Base-by-base conservation (phyloP, 1,140 invertebrate species). In the Pomacea maculata region DNA sequence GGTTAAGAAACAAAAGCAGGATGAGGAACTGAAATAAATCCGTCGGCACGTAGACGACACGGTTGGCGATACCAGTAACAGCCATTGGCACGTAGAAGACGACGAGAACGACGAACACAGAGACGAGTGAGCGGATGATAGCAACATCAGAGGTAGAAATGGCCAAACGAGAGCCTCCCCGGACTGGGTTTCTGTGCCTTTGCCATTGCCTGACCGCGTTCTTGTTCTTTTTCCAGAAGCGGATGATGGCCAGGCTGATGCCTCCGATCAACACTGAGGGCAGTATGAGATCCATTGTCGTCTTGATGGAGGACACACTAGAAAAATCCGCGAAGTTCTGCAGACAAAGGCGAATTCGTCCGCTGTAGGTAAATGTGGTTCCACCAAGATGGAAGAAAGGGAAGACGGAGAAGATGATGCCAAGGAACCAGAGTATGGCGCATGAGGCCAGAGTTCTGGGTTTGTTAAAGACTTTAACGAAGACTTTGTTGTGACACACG, bases 1-100 rank as follows among this genome's bases (percentile, higher is more conserved):
- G 75, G 75, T 84, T 84, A 21, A 73, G 79, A 45, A 82, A 29
- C 75, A 54, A 12, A 21, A 70, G 67, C 21, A 70, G 21, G 12
- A 70, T 9, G 10, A 70, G 67, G 21, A 34, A 70, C 67, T 25
- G n/a, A 11, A 34, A n/a, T 1, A 12, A 12, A 70, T 70, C 67
- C 1, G 67, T 11, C 1, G 14, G 11, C 14, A 70, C 67, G 29
- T 25, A 25, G 12, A 25, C 12, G 12, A 70, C n/a, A 17, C 67
- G 21, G 21, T n/a, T 70, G n/a, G 12, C n/a, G 12, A 70, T 11
- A 0, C 10, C 67, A 2, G 12, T 7, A 4, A 70, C 5, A 21
- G 67, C 67, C 21, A 34, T n/a, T 70, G 67, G 67, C 1, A 70
- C 11, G 29, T 70, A 70, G 12, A 70, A 70, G 12, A 70, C 67